A percentile compares a stretch with the other conserved stretches of the same genome.
Conservation (phyloP, 2,797 vertebrate genomes). For the Parauchenoglanis punctatus region DNA sequence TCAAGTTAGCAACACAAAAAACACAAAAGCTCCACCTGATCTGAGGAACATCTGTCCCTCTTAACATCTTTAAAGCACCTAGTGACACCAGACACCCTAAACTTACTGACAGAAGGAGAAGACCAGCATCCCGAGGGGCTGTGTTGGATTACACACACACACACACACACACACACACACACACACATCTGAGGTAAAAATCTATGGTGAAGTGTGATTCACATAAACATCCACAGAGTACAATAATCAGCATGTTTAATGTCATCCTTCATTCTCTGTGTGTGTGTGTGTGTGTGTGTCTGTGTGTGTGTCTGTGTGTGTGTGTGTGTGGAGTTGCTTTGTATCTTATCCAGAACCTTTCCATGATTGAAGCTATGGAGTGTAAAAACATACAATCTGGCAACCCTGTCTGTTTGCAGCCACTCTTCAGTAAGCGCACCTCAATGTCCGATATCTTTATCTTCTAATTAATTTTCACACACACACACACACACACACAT, state of each 20-base stretch:
- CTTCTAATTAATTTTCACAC: background rate
- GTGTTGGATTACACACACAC: background rate
- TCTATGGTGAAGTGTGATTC: background rate
- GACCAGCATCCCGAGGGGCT: slow-evolving; percentile 16
- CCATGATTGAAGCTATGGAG: background rate
- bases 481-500: background rate
- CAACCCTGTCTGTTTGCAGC: background rate
- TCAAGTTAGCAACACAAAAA: slow-evolving; percentile 63
- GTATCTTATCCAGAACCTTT: too few relatives aligned
- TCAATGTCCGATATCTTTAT: background rate
- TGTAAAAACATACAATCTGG: background rate
- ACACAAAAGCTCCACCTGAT: slow-evolving; percentile 72
- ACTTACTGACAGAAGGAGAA: slow-evolving; percentile 40
- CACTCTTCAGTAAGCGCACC: background rate
- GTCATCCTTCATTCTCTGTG: too few relatives aligned
- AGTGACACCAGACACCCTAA: slow-evolving; percentile 53
- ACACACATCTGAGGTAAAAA: background rate
- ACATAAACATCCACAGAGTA: background rate
- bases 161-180: slow-evolving; percentile 20
- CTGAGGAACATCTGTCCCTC: slow-evolving; percentile 76
- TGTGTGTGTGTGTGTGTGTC: background rate
- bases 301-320: background rate
- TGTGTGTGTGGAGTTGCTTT: background rate
- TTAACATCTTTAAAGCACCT: slow-evolving; percentile 68
- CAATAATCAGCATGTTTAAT: too few relatives aligned